phyloP scores from a whole-genome alignment of 2,113 vertebrate genomes.

The Scolopax mira region DNA sequence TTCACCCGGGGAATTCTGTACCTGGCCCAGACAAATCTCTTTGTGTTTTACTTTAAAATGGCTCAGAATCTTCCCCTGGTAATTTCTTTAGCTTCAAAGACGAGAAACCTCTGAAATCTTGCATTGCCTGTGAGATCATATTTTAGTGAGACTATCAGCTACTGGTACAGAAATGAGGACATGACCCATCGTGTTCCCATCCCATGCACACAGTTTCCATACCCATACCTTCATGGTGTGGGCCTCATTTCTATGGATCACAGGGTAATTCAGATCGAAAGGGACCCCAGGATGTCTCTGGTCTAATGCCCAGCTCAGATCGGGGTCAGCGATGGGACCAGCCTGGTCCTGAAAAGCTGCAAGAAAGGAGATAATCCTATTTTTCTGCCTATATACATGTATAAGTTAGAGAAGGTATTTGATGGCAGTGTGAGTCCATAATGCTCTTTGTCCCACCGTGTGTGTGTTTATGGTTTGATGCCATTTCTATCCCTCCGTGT shows the following conservation, averaged over 20 bases:
- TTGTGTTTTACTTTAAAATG: neutral
- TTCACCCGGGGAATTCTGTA: neutral
- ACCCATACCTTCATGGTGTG: too few relatives aligned
- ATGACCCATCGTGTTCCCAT: neutral
- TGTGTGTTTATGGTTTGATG: neutral
- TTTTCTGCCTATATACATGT: rapidly evolving
- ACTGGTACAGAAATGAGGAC: neutral
- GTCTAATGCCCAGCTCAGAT: rapidly evolving
- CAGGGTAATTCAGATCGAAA: neutral
- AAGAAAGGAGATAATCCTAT: neutral
- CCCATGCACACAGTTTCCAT: neutral
- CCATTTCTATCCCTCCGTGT: neutral
- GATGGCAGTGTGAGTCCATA: neutral
- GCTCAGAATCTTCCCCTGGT: neutral
- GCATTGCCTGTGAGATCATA: neutral
- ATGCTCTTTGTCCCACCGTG: neutral
- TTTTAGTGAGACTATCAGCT: neutral
- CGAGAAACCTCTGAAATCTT: neutral
- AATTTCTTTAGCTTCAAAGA: neutral
- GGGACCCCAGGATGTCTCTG: neutral
- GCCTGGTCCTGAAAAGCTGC: neutral
- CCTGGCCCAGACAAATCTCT: neutral
- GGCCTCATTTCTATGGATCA: neutral
- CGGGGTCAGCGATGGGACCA: neutral
- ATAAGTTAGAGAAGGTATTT: neutral